These are phyloP conservation scores for Pluvianellus socialis DNA, from an alignment of 2,113 vertebrate species.

Conservation along the genomic window DNA sequence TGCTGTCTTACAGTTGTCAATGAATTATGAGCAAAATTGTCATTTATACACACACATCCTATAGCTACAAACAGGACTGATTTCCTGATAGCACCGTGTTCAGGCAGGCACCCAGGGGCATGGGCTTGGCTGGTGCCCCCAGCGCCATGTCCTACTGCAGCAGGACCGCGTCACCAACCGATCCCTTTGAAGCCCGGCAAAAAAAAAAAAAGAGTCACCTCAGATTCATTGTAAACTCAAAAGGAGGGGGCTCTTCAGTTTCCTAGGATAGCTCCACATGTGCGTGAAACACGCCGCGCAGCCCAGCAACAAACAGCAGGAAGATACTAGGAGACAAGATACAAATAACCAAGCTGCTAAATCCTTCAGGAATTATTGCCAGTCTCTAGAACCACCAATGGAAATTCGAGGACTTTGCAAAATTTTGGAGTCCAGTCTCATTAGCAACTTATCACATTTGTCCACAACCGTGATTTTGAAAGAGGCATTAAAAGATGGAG, in stretches of 20 bases:
- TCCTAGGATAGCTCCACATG: not conserved
- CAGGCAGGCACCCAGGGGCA: accelerated
- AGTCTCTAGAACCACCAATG: not conserved
- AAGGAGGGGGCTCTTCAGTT: not conserved
- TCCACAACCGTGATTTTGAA: not conserved
- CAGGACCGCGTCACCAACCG: not conserved
- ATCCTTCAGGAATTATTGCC: not conserved
- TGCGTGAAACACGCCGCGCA: not conserved
- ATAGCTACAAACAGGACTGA: not conserved
- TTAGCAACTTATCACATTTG: not conserved
- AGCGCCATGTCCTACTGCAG: not conserved
- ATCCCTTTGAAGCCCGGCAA: too few relatives aligned
- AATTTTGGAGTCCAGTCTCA: not conserved
- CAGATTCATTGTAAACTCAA: not conserved
- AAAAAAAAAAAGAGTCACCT: not conserved
- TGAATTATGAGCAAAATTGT: not conserved
- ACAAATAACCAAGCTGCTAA: not conserved
- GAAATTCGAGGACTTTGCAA: not conserved
- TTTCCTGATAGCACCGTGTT: accelerated
- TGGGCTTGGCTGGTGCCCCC: not conserved
- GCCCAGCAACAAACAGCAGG: not conserved
- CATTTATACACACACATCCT: accelerated
- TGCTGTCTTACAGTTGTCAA: not conserved
- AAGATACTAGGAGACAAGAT: not conserved
- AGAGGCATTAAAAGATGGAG: not conserved